phyloP scores from a whole-genome alignment of 1,140 invertebrate genomes.

The Macrobrachium rosenbergii region DNA sequence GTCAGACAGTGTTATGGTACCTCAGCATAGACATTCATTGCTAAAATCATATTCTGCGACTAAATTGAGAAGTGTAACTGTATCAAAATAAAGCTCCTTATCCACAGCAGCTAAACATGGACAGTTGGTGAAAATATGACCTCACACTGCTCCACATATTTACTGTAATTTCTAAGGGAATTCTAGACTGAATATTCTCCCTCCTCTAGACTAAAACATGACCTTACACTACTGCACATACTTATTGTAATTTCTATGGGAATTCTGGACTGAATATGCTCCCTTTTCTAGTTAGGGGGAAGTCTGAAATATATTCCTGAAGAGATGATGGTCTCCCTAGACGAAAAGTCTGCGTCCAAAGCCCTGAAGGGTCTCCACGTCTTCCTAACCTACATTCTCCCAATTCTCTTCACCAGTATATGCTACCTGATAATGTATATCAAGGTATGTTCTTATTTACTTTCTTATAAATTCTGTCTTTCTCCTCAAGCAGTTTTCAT shows the following conservation, averaged over 20 bases:
- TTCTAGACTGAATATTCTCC: too few species aligned
- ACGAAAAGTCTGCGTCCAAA: constrained; percentile 16
- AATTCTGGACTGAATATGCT: background rate
- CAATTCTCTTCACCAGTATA: constrained; percentile 48
- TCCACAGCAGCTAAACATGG: too few species aligned
- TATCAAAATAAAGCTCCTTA: too few species aligned
- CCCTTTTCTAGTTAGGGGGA: constrained; percentile 16
- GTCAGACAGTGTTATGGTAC: too few species aligned
- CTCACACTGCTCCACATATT: too few species aligned
- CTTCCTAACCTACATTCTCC: constrained; percentile 52
- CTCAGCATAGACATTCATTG: too few species aligned
- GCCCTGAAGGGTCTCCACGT: constrained; percentile 30
- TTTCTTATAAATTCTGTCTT: background rate
- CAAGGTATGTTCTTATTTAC: constrained; percentile 24
- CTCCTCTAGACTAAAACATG: too few species aligned
- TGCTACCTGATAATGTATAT: constrained; percentile 47
- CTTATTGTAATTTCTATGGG: background rate
- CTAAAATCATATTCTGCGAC: too few species aligned
- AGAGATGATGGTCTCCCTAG: constrained; percentile 55
- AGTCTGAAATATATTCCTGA: constrained; percentile 23
- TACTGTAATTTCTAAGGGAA: too few species aligned
- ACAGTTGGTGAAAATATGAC: too few species aligned
- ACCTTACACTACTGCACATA: too few species aligned
- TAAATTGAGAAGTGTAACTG: too few species aligned
- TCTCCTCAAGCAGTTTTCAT: background rate